These are phyloP conservation scores for Takifugu flavidus DNA, from an alignment of 2,113 vertebrate genomes.

Conservation along the genomic window DNA sequence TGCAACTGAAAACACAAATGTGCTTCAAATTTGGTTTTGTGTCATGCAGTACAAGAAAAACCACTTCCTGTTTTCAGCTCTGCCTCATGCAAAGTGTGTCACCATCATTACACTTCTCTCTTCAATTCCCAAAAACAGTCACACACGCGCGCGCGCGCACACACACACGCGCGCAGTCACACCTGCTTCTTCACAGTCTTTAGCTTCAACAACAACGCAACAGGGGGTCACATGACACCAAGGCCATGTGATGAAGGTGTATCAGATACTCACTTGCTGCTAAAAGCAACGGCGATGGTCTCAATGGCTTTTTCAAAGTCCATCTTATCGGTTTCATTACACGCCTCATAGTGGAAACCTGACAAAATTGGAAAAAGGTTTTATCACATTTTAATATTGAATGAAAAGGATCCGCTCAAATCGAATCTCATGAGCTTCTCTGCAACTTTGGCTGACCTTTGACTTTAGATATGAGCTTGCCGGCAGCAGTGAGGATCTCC, in stretches of 20 bases:
- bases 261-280: slow-evolving; percentile 85
- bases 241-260: background rate
- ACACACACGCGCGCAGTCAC: background rate
- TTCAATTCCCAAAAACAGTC: slow-evolving; percentile 39
- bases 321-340: slow-evolving; percentile 82
- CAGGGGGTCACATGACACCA: no score
- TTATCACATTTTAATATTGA: background rate
- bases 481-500: slow-evolving; percentile 90
- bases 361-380: slow-evolving; percentile 6
- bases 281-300: slow-evolving; percentile 93
- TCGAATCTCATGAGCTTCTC: background rate
- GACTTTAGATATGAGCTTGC: slow-evolving; percentile 92
- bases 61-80: slow-evolving; percentile 74
- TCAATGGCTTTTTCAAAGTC: slow-evolving; percentile 96
- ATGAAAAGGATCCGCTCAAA: background rate
- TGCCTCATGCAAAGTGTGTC: slow-evolving; percentile 69
- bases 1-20: slow-evolving; percentile 19
- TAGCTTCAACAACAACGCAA: background rate
- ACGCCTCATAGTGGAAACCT: slow-evolving; percentile 90
- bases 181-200: no score
- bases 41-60: slow-evolving; percentile 42
- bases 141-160: background rate
- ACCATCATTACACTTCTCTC: slow-evolving; percentile 56
- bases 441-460: slow-evolving; percentile 80
- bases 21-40: slow-evolving; percentile 39